phyloP scores from a whole-genome alignment of 2,113 vertebrate species.

The Calyptommatus sinebrachiatus region DNA sequence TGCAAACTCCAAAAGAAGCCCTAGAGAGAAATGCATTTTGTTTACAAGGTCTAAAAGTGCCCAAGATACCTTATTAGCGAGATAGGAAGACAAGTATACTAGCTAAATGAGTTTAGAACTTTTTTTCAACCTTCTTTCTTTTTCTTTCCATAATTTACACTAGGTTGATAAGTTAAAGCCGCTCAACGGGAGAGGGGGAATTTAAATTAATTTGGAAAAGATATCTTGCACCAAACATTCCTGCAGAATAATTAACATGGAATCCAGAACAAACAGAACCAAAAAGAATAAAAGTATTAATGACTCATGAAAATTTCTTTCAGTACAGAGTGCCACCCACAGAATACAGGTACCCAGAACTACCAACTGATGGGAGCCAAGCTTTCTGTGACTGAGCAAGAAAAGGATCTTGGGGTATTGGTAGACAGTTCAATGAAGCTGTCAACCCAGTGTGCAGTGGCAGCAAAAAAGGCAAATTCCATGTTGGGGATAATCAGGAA shows the following conservation, averaged over 20 bases:
- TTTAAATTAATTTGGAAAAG: conserved; percentile 54
- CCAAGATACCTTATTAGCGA: conserved; percentile 54
- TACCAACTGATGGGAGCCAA: no score
- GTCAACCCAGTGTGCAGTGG: no score
- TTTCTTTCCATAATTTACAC: conserved; percentile 23
- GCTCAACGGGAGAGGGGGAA: conserved; percentile 27
- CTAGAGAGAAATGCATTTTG: conserved; percentile 22
- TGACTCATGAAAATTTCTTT: not conserved
- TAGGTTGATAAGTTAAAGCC: conserved; percentile 29
- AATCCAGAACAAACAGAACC: conserved; percentile 29
- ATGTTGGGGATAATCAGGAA: no score
- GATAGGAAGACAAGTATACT: not conserved
- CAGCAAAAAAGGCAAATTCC: no score
- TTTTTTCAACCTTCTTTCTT: conserved; percentile 19
- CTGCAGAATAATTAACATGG: conserved; percentile 27
- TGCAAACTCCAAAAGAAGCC: conserved; percentile 41
- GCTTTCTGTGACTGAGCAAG: no score
- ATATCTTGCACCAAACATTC: conserved; percentile 14
- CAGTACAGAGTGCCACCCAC: not conserved
- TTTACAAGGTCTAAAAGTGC: conserved; percentile 37
- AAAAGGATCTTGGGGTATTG: no score
- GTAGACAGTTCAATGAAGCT: no score
- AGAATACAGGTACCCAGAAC: not conserved
- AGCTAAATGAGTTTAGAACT: not conserved
- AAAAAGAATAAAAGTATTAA: conserved; percentile 43